Evolutionary conservation across 2,888 invertebrate species (phyloP).

Genomic region (Rhamnusium bicolor): DNA sequence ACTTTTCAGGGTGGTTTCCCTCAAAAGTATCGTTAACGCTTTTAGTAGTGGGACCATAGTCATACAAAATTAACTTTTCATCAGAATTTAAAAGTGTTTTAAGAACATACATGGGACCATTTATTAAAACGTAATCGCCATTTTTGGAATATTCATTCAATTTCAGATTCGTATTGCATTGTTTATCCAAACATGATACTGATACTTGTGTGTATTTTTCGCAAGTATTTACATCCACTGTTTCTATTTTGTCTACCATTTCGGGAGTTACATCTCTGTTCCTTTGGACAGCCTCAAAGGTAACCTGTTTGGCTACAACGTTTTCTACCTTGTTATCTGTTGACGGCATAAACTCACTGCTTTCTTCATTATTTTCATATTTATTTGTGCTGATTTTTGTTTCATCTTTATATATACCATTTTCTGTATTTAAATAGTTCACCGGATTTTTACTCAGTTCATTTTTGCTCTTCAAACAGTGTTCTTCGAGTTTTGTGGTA

Average conservation of each 20-base stretch:
- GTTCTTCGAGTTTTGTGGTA: no score
- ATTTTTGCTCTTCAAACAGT: no score
- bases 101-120: constrained; percentile 56
- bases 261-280: not conserved
- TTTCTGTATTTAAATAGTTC: not conserved
- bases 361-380: not conserved
- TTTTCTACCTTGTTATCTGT: no score
- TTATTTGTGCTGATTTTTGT: not conserved
- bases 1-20: constrained; percentile 11
- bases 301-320: not conserved
- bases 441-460: no score
- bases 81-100: constrained; percentile 48
- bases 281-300: not conserved
- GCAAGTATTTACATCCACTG: not conserved
- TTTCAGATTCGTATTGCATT: constrained; percentile 21
- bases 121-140: constrained; percentile 54
- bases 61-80: constrained; percentile 35
- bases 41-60: not conserved
- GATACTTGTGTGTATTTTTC: constrained; percentile 16
- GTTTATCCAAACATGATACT: constrained; percentile 7
- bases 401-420: not conserved
- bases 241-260: not conserved
- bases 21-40: not conserved
- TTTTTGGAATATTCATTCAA: constrained; percentile 61
- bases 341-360: no score